Conservation (phyloP, 1,140 invertebrate genomes). For the Drosophila kikkawai region DNA sequence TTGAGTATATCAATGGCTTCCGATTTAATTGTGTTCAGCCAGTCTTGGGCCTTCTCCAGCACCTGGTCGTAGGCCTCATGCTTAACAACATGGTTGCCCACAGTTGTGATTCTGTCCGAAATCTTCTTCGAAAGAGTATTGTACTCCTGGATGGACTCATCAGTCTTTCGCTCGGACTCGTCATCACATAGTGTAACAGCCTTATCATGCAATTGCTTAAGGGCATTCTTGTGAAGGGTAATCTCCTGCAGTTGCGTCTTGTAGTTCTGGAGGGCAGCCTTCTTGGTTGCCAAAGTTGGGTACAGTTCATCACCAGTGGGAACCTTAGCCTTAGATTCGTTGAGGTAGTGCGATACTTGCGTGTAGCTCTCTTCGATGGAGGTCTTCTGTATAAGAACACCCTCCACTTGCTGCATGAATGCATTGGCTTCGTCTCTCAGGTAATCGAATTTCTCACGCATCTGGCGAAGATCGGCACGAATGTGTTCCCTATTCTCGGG, state of each 20-base stretch:
- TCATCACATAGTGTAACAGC: slow-evolving; percentile 90
- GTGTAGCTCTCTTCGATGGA: slow-evolving; percentile 95
- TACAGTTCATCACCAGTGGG: slow-evolving; percentile 89
- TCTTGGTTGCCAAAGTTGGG: slow-evolving; percentile 93
- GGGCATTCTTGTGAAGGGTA: slow-evolving; percentile 91
- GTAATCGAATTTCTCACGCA: slow-evolving; percentile 93
- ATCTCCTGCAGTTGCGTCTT: slow-evolving; percentile 93
- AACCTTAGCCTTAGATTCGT: slow-evolving; percentile 90
- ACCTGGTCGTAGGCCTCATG: slow-evolving; percentile 93
- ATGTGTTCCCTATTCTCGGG: slow-evolving; percentile 94
- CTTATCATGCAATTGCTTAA: slow-evolving; percentile 92
- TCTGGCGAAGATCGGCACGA: slow-evolving; percentile 91
- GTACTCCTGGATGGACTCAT: slow-evolving; percentile 89
- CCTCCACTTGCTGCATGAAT: slow-evolving; percentile 94
- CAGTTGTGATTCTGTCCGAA: slow-evolving; percentile 88
- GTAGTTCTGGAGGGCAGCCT: slow-evolving; percentile 91
- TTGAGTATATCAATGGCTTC: slow-evolving; percentile 91
- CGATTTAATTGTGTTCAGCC: slow-evolving; percentile 88
- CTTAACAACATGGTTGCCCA: slow-evolving; percentile 91
- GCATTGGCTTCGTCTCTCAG: slow-evolving; percentile 93
- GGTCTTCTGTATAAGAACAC: slow-evolving; percentile 93
- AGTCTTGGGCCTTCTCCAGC: slow-evolving; percentile 90
- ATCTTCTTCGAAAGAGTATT: slow-evolving; percentile 89
- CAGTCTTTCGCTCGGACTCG: slow-evolving; percentile 90
- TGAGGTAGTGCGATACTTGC: slow-evolving; percentile 93